Conservation (phyloP, 2,113 vertebrate species). For the Cryptoleucopteryx plumbea region DNA sequence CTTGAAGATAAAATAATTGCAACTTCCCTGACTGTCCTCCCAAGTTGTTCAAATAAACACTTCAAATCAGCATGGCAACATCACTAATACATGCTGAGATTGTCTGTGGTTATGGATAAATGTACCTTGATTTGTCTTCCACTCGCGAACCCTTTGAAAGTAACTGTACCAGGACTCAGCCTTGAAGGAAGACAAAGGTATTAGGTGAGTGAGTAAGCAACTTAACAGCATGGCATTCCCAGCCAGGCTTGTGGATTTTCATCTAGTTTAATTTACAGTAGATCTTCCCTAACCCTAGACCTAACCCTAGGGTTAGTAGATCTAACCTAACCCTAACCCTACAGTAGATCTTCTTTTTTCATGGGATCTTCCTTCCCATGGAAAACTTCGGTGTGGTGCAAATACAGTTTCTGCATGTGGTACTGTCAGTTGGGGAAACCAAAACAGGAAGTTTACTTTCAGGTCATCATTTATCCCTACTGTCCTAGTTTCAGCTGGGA, state of each 20-base stretch:
- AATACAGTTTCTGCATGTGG: neutral
- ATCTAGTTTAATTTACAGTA: neutral
- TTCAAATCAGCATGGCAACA: neutral
- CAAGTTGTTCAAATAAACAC: neutral
- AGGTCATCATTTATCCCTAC: neutral
- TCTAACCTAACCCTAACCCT: neutral
- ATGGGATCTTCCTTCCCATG: too few species aligned
- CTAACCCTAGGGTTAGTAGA: neutral
- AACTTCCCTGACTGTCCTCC: neutral
- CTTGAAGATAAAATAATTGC: neutral
- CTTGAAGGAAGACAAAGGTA: neutral
- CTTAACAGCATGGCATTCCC: neutral
- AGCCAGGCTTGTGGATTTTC: neutral
- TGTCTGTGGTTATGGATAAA: neutral
- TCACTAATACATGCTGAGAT: neutral
- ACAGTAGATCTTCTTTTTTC: neutral
- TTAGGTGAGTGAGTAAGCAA: neutral
- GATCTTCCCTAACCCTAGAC: neutral
- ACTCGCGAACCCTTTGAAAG: neutral
- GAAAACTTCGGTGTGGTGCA: neutral
- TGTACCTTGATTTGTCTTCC: neutral
- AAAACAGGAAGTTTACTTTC: neutral
- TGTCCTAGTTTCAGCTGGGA: too few species aligned
- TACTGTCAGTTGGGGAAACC: neutral
- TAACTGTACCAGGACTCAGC: neutral